Evolutionary conservation across 2,888 invertebrate species (phyloP).

Genomic region (Andrena marginata): DNA sequence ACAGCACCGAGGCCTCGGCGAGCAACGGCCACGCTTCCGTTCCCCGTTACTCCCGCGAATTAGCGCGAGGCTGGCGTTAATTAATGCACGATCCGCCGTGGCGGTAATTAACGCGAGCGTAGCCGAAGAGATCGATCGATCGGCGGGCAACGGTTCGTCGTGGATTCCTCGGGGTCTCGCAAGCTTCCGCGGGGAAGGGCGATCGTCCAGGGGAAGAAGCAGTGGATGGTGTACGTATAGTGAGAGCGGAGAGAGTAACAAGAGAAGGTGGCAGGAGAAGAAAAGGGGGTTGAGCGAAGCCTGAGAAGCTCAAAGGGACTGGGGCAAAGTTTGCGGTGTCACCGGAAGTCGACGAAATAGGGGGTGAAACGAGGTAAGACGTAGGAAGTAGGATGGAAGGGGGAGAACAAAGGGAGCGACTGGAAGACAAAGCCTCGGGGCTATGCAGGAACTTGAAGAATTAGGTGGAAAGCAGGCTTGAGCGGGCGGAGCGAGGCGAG

Average conservation of each 20-base stretch:
- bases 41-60: constrained; percentile 44
- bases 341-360: constrained; percentile 4
- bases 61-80: constrained; percentile 46
- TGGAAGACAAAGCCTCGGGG: too few species aligned
- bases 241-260: not conserved
- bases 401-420: too few species aligned
- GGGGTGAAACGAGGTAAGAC: not conserved
- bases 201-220: not conserved
- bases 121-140: constrained; percentile 13
- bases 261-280: too few species aligned
- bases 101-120: constrained; percentile 33
- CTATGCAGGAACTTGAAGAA: too few species aligned
- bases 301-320: not conserved
- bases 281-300: not conserved
- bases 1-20: not conserved
- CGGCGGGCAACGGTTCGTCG: not conserved
- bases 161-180: not conserved
- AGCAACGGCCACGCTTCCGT: not conserved
- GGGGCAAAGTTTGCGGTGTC: constrained; percentile 3
- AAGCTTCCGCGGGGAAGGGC: not conserved
- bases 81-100: constrained; percentile 44
- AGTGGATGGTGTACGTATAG: too few species aligned
- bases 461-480: too few species aligned
- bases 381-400: not conserved
- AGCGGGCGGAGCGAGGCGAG: too few species aligned